Percentiles rank a stretch among this genome's conserved stretches.
These are phyloP conservation scores for Eupeodes luniger DNA, from an alignment of 2,888 invertebrate species.

Conservation along the genomic window DNA sequence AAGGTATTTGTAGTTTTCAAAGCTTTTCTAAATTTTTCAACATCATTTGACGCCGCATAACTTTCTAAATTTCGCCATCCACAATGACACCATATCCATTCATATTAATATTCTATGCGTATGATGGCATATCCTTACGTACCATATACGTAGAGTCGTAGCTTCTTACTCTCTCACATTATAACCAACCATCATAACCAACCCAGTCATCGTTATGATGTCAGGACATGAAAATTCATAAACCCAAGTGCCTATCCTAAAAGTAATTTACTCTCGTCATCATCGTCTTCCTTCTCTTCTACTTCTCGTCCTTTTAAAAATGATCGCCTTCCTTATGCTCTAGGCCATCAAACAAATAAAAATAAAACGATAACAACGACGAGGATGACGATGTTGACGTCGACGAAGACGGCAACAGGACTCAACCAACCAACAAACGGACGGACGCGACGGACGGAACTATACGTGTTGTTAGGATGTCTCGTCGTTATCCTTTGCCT, in stretches of 20 bases:
- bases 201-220: conserved; percentile 69
- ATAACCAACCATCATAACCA: not conserved
- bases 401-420: not conserved
- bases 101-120: not conserved
- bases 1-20: conserved; percentile 11
- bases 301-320: not conserved
- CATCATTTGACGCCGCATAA: conserved; percentile 28
- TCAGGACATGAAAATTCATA: conserved; percentile 75
- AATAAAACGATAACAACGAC: not conserved
- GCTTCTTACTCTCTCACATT: too few species aligned
- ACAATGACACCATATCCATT: conserved; percentile 21
- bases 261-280: conserved; percentile 69
- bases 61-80: conserved; percentile 9
- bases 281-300: conserved; percentile 28
- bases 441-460: conserved; percentile 23
- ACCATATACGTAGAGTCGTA: too few species aligned
- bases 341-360: not conserved
- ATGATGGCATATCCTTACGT: not conserved
- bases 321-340: not conserved
- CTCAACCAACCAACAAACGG: conserved; percentile 6
- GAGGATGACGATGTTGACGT: not conserved
- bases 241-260: conserved; percentile 69
- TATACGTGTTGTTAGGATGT: conserved; percentile 33
- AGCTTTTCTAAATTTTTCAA: conserved; percentile 27
- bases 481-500: conserved; percentile 40